phyloP scores from a whole-genome alignment of 2,113 vertebrate genomes.

The Zootoca vivipara region DNA sequence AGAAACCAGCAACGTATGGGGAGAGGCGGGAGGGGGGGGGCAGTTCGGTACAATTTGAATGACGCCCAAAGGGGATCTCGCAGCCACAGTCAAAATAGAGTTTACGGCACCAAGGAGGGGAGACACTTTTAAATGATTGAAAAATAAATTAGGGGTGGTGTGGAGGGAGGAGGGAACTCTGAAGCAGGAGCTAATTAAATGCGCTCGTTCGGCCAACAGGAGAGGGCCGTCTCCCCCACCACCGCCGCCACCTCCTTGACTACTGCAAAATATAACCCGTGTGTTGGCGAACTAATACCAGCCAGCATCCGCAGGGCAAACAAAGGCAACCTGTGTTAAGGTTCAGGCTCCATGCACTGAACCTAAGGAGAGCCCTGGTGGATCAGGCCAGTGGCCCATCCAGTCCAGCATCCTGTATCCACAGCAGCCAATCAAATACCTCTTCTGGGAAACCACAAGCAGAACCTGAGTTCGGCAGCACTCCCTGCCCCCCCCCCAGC shows the following conservation, averaged over 20 bases:
- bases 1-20: constrained; percentile 57
- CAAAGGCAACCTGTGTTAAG: background rate
- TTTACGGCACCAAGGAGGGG: constrained; percentile 66
- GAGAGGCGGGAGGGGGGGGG: constrained; percentile 3
- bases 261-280: constrained; percentile 50
- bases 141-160: constrained; percentile 14
- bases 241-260: background rate
- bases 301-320: background rate
- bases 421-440: too few species aligned
- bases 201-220: constrained; percentile 60
- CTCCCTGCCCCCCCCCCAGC: too few species aligned
- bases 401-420: too few species aligned
- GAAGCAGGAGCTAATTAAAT: constrained; percentile 70
- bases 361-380: background rate
- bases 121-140: constrained; percentile 68
- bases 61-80: constrained; percentile 69
- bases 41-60: constrained; percentile 51
- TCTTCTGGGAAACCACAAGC: too few species aligned
- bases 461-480: too few species aligned
- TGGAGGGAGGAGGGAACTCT: background rate
- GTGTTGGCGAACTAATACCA: constrained; percentile 60
- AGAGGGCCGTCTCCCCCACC: background rate
- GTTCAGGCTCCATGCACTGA: background rate
- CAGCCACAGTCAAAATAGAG: constrained; percentile 71
- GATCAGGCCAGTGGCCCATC: background rate